Evolutionary conservation across 2,797 vertebrate species (phyloP), one percentile per base, ranked within the genome.

Genomic region (Poeciliopsis paucimaculata): DNA sequence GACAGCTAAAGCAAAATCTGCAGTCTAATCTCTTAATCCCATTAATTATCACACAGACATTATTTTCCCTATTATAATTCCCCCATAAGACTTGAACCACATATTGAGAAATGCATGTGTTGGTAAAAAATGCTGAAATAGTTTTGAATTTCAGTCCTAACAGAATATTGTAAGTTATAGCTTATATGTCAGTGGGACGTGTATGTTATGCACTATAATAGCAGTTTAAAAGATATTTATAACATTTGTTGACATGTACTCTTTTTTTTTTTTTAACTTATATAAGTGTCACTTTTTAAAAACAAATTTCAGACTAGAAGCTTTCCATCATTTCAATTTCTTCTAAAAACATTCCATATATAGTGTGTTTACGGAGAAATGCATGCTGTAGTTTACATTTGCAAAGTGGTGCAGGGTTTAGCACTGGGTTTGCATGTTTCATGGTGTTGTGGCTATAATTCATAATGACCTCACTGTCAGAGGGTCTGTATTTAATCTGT

Each of bases 11-110:
- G 47, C 12, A 23, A 89, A 86, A 92, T 92, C 89, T 84, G 73
- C 72, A 43, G 43, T 90, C 77, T 90, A 91, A 92, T 93, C 89
- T 90, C 82, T 77, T 90, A 93, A 93, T 93, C 90, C 88, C 80
- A 88, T 90, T 93, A 91, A 92, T 93, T 91, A 92, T 89, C 78
- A 80, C 87, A 86, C 78, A 84, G 78, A 79, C 82, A 87, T 91
- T 92, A 86, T 90, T 90, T 86, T 77, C 70, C 72, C 77, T 75
- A 76, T 60, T 20, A 79, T 91, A 90, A 92, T 90, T 84, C 80
- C 28, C 41, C 53, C 31, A 2, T 9, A 80, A 87, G 84, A 85
- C 72, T 11, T 49, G 26, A 68, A 80, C 79, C n/a, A 73, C 73
- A 83, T 75, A 86, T 77, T 71, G 77, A 83, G 51, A 51, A n/a